A percentile compares a stretch with the other conserved stretches of the same genome.
Evolutionary conservation across 1,140 invertebrate genomes (phyloP).

Genomic region (Bemisia tabaci): DNA sequence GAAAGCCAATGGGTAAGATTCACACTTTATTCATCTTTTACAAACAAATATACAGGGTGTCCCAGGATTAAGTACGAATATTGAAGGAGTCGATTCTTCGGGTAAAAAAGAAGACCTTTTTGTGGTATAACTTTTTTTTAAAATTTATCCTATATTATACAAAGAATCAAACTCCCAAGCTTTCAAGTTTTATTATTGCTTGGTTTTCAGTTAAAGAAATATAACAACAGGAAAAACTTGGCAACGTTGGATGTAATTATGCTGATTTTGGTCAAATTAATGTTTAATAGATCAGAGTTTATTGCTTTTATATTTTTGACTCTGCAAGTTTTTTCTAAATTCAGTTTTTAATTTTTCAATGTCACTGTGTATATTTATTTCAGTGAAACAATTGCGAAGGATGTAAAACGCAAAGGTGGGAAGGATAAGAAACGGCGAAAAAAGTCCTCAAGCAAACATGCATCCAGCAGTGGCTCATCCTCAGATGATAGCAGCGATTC

Average conservation of each 20-base stretch:
- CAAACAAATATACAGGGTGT: neutral
- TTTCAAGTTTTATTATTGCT: neutral
- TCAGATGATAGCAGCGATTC: neutral
- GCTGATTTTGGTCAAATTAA: no score
- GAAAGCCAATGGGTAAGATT: neutral
- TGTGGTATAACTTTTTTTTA: no score
- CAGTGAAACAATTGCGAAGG: neutral
- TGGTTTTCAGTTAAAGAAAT: no score
- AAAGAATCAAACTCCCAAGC: neutral
- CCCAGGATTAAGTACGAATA: neutral
- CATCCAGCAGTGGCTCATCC: neutral
- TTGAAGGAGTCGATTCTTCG: neutral
- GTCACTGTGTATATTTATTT: neutral
- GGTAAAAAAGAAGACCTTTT: no score
- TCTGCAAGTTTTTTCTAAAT: neutral
- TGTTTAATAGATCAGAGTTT: no score
- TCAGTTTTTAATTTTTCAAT: neutral
- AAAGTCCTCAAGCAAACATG: neutral
- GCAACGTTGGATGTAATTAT: no score
- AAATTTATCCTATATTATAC: neutral
- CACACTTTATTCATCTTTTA: neutral
- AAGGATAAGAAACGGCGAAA: neutral
- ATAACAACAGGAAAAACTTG: no score
- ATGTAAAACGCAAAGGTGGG: neutral
- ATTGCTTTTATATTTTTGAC: neutral